Percentiles rank a stretch among this genome's conserved stretches.
Evolutionary conservation across 2,797 vertebrate species (phyloP).

Genomic region (Periophthalmus magnuspinnatus): DNA sequence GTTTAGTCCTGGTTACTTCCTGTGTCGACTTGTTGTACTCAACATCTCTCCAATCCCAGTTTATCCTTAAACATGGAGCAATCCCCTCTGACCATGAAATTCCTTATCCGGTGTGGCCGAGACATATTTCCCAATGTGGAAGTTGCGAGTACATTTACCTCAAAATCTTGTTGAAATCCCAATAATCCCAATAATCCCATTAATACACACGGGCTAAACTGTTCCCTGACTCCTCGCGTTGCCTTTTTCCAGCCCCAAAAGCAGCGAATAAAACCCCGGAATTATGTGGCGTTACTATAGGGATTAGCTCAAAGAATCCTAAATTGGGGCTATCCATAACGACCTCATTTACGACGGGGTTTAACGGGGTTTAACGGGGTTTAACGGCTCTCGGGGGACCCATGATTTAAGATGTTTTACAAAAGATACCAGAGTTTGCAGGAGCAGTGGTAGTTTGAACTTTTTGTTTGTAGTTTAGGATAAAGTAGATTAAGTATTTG

Average conservation of each 20-base stretch:
- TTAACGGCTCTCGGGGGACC: constrained; percentile 43
- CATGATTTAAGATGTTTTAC: neutral
- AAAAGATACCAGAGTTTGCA: neutral
- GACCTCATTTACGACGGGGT: constrained; percentile 23
- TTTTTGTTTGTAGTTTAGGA: too few relatives aligned
- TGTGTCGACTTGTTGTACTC: neutral
- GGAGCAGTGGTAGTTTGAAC: too few relatives aligned
- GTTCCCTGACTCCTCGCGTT: neutral
- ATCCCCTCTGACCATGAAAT: neutral
- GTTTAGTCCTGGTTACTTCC: too few relatives aligned
- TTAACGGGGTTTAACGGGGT: too few relatives aligned
- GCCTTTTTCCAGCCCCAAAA: neutral
- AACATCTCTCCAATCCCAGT: neutral
- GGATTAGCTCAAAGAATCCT: constrained; percentile 43
- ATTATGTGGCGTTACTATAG: constrained; percentile 29
- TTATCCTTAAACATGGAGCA: neutral
- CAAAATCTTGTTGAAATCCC: neutral
- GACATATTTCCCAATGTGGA: neutral
- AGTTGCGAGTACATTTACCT: neutral
- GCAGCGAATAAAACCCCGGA: constrained; percentile 14
- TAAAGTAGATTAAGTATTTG: too few relatives aligned
- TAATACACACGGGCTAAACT: neutral
- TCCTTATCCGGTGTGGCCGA: neutral
- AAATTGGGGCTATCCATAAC: constrained; percentile 54
- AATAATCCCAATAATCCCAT: neutral